These are phyloP conservation scores for Lophotriccus pileatus DNA, from an alignment of 2,797 vertebrate genomes.

Conservation along the genomic window DNA sequence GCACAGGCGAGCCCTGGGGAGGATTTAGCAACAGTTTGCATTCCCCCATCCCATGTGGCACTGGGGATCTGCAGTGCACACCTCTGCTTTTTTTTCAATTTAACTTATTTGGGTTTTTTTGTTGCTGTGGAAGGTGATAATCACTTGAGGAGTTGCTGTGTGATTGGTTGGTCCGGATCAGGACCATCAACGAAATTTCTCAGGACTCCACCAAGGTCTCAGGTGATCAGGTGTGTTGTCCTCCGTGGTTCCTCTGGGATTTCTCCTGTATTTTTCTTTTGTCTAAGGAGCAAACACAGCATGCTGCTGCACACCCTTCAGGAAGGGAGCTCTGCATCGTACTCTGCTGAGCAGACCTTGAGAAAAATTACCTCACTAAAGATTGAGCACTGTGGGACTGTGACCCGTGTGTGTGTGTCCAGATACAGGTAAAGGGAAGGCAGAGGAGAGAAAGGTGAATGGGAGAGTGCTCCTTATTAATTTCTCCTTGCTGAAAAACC, in stretches of 20 bases:
- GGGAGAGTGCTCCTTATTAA: neutral
- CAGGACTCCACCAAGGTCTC: neutral
- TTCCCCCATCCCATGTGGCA: neutral
- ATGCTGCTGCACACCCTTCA: neutral
- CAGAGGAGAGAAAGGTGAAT: neutral
- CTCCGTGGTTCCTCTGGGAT: neutral
- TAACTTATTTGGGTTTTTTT: neutral
- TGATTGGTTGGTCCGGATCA: neutral
- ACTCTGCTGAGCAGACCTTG: neutral
- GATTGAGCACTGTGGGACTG: neutral
- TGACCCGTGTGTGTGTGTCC: neutral
- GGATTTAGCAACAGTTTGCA: neutral
- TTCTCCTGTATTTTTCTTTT: neutral
- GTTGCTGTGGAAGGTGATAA: neutral
- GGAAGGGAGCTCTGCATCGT: neutral
- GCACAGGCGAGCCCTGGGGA: neutral
- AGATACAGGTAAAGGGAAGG: neutral
- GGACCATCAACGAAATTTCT: neutral
- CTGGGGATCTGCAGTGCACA: neutral
- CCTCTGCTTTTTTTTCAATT: neutral
- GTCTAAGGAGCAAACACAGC: neutral
- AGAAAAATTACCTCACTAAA: neutral
- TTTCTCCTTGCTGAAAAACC: neutral
- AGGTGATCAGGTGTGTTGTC: accelerated
- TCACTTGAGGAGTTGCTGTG: neutral